Evolutionary conservation across 1,140 invertebrate species (phyloP).

Genomic region (Atta texana): DNA sequence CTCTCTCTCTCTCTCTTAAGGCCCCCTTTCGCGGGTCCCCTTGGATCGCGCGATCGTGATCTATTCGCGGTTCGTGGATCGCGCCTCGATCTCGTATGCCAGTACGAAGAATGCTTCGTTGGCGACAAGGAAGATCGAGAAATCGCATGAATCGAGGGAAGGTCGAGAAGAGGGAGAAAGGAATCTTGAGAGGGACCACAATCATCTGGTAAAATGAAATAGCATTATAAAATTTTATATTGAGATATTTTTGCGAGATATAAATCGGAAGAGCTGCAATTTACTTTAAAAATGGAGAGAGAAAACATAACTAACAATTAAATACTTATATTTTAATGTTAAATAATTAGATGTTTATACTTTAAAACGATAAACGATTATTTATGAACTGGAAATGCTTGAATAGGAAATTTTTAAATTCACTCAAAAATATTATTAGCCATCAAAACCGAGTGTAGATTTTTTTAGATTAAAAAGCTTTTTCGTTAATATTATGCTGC

Average conservation of each 20-base stretch:
- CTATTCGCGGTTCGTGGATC: constrained; percentile 54
- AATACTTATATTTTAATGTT: not conserved
- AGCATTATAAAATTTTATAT: not conserved
- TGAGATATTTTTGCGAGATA: not conserved
- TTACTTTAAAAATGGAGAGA: not conserved
- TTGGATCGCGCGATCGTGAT: constrained; percentile 56
- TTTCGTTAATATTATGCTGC: not conserved
- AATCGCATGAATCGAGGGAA: constrained; percentile 5
- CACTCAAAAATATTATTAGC: no score
- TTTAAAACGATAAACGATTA: not conserved
- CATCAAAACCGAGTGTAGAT: no score
- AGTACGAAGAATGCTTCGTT: constrained; percentile 9
- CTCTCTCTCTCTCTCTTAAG: not conserved
- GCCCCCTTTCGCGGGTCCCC: constrained; percentile 21
- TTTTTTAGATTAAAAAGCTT: not conserved
- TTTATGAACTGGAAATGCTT: no score
- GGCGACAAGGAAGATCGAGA: constrained; percentile 26
- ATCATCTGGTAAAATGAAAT: not conserved
- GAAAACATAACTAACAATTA: not conserved
- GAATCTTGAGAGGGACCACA: not conserved
- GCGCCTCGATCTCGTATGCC: constrained; percentile 45
- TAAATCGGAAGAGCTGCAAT: not conserved
- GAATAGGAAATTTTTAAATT: no score
- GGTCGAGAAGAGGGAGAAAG: not conserved
- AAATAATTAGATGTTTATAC: not conserved